phyloP scores from a whole-genome alignment of 2,888 invertebrate genomes.

The Drosophila ezoana region DNA sequence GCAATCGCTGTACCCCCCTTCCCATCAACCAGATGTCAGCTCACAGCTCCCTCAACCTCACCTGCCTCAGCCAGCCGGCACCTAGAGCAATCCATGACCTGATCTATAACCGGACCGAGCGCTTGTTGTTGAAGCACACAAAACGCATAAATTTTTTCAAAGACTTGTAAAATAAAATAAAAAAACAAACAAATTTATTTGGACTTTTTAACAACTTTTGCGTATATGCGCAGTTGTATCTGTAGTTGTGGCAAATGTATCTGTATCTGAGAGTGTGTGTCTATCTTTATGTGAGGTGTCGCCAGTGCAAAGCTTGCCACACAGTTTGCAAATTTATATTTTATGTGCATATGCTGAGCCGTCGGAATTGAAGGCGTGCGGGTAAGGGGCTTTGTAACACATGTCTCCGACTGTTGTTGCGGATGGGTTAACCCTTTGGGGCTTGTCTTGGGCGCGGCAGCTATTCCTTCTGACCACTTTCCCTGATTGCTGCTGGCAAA shows the following conservation, averaged over 20 bases:
- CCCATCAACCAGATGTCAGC: not conserved
- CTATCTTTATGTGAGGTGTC: constrained; percentile 40
- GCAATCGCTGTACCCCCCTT: constrained; percentile 43
- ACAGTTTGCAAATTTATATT: constrained; percentile 57
- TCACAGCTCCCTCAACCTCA: not conserved
- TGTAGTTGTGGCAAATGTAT: constrained; percentile 7
- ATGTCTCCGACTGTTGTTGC: constrained; percentile 9
- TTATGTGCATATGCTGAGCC: constrained; percentile 48
- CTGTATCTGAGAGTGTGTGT: constrained; percentile 21
- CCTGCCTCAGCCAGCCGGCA: constrained; percentile 13
- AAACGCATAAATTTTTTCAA: constrained; percentile 81
- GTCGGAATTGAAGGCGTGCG: constrained; percentile 1
- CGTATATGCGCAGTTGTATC: constrained; percentile 36
- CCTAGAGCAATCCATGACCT: constrained; percentile 59
- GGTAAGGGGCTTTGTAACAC: constrained; percentile 8
- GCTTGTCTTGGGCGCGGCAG: constrained; percentile 15
- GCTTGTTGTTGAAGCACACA: constrained; percentile 46
- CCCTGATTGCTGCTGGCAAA: constrained; percentile 61
- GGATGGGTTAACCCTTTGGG: constrained; percentile 33
- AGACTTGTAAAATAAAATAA: constrained; percentile 59
- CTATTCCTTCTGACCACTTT: constrained; percentile 58
- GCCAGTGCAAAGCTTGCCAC: constrained; percentile 37
- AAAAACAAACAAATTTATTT: constrained; percentile 75
- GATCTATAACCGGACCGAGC: constrained; percentile 63
- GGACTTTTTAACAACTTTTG: constrained; percentile 79